phyloP scores from a whole-genome alignment of 1,140 invertebrate genomes.

The Sinonovacula constricta region DNA sequence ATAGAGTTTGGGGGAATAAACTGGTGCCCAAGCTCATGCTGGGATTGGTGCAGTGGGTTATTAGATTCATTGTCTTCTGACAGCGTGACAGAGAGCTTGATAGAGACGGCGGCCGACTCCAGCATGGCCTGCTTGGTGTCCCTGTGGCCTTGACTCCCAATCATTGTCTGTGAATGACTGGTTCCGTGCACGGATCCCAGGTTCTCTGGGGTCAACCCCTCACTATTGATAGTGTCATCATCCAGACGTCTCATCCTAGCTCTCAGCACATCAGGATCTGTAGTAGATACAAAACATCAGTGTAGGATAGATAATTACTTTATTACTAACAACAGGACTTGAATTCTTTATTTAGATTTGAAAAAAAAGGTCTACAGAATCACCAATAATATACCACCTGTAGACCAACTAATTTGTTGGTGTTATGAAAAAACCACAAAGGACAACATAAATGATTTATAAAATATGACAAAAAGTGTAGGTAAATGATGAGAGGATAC shows the following conservation, averaged over 20 bases:
- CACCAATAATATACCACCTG: too few relatives aligned
- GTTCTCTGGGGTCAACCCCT: conserved; percentile 37
- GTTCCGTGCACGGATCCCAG: not conserved
- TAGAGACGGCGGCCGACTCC: conserved; percentile 37
- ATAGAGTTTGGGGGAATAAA: not conserved
- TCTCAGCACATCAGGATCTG: too few relatives aligned
- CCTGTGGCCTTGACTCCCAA: conserved; percentile 36
- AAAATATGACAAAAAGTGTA: too few relatives aligned
- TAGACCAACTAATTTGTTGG: too few relatives aligned
- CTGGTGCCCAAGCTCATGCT: conserved; percentile 8
- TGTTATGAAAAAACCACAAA: too few relatives aligned
- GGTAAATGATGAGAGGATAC: too few relatives aligned
- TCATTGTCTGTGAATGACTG: conserved; percentile 38
- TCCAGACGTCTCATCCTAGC: conserved; percentile 47
- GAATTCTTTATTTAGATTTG: too few relatives aligned
- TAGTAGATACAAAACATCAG: too few relatives aligned
- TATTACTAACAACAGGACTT: too few relatives aligned
- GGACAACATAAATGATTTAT: too few relatives aligned
- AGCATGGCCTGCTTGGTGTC: conserved; percentile 14
- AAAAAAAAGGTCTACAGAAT: too few relatives aligned
- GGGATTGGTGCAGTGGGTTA: not conserved
- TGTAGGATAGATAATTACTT: too few relatives aligned
- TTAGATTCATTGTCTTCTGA: conserved; percentile 18
- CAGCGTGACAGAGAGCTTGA: conserved; percentile 33
- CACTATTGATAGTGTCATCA: conserved; percentile 29